These are phyloP conservation scores for Macrotus californicus DNA, from an alignment of 2,113 vertebrate species.

Conservation along the genomic window DNA sequence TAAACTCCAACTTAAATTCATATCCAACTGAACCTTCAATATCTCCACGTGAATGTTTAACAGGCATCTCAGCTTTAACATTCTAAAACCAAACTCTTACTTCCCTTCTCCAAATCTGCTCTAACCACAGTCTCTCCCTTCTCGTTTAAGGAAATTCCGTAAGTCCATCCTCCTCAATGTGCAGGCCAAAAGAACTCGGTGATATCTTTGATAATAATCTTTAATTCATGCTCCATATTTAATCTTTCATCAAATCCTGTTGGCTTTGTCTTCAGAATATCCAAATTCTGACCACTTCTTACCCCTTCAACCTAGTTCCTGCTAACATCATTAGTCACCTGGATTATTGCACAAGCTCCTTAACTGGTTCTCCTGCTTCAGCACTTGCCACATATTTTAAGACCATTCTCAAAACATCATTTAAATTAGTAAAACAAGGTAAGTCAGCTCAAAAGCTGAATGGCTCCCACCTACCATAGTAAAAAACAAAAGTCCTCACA, in stretches of 20 bases:
- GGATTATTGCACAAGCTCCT: not conserved
- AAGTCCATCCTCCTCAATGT: not conserved
- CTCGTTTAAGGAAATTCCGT: not conserved
- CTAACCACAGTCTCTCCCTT: not conserved
- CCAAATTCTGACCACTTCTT: not conserved
- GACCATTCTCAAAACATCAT: not conserved
- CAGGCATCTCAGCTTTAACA: not conserved
- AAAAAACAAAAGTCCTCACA: not conserved
- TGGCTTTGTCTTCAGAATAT: not conserved
- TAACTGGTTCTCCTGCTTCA: not conserved
- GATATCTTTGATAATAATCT: not conserved
- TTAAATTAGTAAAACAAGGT: not conserved
- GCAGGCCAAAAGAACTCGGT: not conserved
- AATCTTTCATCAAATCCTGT: not conserved
- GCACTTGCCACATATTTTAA: not conserved
- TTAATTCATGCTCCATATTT: not conserved
- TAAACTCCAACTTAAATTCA: not conserved
- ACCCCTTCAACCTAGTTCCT: not conserved
- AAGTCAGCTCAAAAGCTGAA: not conserved
- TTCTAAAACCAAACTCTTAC: not conserved
- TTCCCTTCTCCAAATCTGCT: not conserved
- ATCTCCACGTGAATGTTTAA: not conserved
- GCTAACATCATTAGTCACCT: not conserved
- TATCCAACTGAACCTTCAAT: not conserved
- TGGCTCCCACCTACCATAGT: not conserved